Evolutionary conservation across 1,140 invertebrate species (phyloP).

Genomic region (Berghia stephanieae): DNA sequence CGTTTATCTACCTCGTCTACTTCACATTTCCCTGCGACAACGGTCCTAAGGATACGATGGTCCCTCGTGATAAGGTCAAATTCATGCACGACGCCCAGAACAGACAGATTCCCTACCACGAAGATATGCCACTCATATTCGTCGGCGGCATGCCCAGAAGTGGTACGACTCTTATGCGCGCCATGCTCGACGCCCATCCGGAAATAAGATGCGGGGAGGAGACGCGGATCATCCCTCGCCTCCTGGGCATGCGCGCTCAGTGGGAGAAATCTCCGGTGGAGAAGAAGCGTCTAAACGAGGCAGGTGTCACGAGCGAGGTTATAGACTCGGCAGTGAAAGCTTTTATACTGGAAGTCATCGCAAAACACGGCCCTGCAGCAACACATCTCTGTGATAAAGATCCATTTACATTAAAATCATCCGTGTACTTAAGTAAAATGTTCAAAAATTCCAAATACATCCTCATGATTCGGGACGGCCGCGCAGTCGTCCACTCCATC

Average conservation of each 20-base stretch:
- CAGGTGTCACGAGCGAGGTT: constrained; percentile 91
- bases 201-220: constrained; percentile 97
- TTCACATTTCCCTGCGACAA: constrained; percentile 39
- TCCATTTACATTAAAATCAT: constrained; percentile 92
- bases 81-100: constrained; percentile 51
- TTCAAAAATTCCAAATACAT: constrained; percentile 90
- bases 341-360: constrained; percentile 86
- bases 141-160: constrained; percentile 96
- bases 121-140: constrained; percentile 93
- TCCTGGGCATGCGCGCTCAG: constrained; percentile 60
- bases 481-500: constrained; percentile 97
- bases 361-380: constrained; percentile 86
- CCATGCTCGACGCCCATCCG: constrained; percentile 98
- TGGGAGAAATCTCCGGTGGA: constrained; percentile 60
- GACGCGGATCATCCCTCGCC: constrained; percentile 89
- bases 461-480: constrained; percentile 97
- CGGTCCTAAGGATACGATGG: constrained; percentile 47
- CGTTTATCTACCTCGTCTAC: constrained; percentile 34
- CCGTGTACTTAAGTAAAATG: constrained; percentile 79
- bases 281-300: constrained; percentile 83
- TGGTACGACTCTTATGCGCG: constrained; percentile 95
- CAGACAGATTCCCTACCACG: constrained; percentile 68
- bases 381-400: constrained; percentile 96
- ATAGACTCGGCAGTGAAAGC: constrained; percentile 94
- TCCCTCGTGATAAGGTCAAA: constrained; percentile 47